Evolutionary conservation across 1,140 invertebrate genomes (phyloP), one percentile per base, ranked within the genome.

Genomic region (Triops cancriformis): DNA sequence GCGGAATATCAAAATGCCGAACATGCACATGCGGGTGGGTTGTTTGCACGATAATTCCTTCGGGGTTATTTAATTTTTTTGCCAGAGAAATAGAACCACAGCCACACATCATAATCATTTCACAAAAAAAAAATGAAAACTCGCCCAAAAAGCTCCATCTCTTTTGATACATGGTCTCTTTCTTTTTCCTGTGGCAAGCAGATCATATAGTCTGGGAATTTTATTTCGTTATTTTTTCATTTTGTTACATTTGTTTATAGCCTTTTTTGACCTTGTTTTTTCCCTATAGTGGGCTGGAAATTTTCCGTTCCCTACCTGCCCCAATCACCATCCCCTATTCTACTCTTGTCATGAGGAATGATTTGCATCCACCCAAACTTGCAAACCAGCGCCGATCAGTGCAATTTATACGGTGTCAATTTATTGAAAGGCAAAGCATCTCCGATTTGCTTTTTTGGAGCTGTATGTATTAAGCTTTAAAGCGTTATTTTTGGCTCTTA

Each of bases 11-110:
- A 72, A 72, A 77, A 51, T 26, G 76, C 51, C 45, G 76, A 72
- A 72, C 78, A 89, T 82, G 88, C 90, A 78, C 93, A 94, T 90
- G 92, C 93, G 89, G 94, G 94, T 96, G 94, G 93, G 94, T 85
- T 84, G 79, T 96, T 85, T 82, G 84, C 84, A 76, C 84, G 85
- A 82, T 86, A 84, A 83, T 77, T 80, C 77, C 45, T 74, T 80
- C 80, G 72, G 77, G 78, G 77, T 76, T 79, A 45, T 27, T 81
- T 77, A 28, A 26, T 14, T 6, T 80, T 43, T 73, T 73, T n/a
- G 18, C 73, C 72, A 73, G 23, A 64, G n/a, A 18, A 64, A 23
- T 23, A 23, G 23, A 64, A 64, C 14, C 51, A 64, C 14, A 64
- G 23, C 14, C 51, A 64, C 14, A 23, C 51, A 64, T 45, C 11